These are phyloP conservation scores for Ornithorhynchus anatinus DNA, from an alignment of 2,113 vertebrate species.

Conservation along the genomic window DNA sequence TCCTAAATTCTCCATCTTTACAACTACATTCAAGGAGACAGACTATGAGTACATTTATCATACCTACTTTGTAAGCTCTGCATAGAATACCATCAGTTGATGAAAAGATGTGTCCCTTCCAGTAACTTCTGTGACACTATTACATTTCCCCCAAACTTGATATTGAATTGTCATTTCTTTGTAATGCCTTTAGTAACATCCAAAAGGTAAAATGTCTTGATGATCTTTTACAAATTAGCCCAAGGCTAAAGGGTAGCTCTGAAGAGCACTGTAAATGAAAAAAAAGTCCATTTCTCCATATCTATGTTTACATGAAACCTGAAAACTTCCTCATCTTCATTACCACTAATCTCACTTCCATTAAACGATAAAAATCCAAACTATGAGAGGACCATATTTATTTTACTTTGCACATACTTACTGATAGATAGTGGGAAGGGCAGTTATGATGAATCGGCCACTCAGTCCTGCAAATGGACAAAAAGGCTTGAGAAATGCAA, in stretches of 20 bases:
- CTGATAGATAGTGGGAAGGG: slow-evolving; percentile 97
- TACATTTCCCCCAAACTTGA: slow-evolving; percentile 15
- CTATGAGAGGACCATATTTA: neutral
- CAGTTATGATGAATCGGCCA: slow-evolving; percentile 94
- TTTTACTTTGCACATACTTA: slow-evolving; percentile 71
- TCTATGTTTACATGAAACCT: too few relatives aligned
- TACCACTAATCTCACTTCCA: neutral
- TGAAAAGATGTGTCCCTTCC: neutral
- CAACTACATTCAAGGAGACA: slow-evolving; percentile 72
- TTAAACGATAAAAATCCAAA: neutral
- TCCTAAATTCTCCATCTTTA: slow-evolving; percentile 93
- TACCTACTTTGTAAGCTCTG: neutral
- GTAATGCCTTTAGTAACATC: neutral
- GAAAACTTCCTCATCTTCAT: neutral
- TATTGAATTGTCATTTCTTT: too few relatives aligned
- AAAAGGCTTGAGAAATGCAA: slow-evolving; percentile 3
- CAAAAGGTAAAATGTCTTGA: neutral
- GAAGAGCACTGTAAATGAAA: neutral
- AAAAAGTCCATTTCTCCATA: too few relatives aligned
- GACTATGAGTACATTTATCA: neutral
- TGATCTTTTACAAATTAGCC: neutral
- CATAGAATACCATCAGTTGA: neutral
- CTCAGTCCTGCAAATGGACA: slow-evolving; percentile 82
- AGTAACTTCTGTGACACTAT: slow-evolving; percentile 5
- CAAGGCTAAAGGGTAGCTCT: neutral